Base-by-base conservation (phyloP, 2,797 vertebrate genomes). In the Diplodus sargus region DNA sequence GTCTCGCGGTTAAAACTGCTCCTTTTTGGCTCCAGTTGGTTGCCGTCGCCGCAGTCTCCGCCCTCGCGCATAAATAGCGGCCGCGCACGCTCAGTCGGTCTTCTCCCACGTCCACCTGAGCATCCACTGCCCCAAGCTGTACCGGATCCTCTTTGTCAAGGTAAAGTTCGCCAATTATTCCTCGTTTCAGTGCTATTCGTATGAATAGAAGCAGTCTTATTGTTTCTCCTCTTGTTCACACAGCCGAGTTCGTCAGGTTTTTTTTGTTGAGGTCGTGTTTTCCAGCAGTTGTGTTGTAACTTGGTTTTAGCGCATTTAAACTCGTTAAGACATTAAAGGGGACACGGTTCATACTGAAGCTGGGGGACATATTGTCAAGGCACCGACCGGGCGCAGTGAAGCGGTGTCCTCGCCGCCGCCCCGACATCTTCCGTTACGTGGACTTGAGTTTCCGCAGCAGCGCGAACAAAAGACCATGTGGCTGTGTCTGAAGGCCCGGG, bases 401-500 rank as follows among this genome's bases (percentile, higher is more conserved):
- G 16, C 23, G 30, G 23, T 56, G 34, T 7, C 20, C 18, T 2
- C 4, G 9, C 5, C 22, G 42, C 12, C 2, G 8, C 25, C 0
- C n/a, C 0, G 47, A 0, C 6, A 0, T 10, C 13, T 45, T 18
- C 2, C 14, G 0, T 1, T 39, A 39, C 34, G 34, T 13, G 18
- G 22, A 30, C 1, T 17, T 4, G 23, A 0, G 34, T 20, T 23
- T 34, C 18, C 17, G 15, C 57, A 6, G 45, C 45, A 18, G 48
- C 22, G 15, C 11, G 30, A 81, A 90, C 87, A 90, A 90, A 86
- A 76, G 84, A 39, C 65, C 89, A 85, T 72, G 84, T 61, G 88
- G 67, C 68, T 0, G 48, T 18, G 1, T 1, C 9, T 10, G 52
- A 10, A 85, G 87, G 85, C 82, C 81, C 3, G 17, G 39, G 65